These are phyloP conservation scores for Drosophila baimaii DNA, from an alignment of 1,140 invertebrate genomes.

Conservation along the genomic window DNA sequence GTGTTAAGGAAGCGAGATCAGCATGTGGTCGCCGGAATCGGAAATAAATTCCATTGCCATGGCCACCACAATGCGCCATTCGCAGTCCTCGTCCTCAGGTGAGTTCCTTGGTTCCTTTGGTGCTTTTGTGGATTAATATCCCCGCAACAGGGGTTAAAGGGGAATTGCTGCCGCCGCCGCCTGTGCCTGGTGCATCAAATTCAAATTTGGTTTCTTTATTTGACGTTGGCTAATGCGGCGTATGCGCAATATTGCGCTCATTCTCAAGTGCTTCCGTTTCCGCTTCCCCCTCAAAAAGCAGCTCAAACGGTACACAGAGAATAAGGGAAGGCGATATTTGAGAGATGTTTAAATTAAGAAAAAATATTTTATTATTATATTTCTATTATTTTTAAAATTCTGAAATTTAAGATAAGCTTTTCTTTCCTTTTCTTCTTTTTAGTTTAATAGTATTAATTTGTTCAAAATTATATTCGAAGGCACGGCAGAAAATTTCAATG, in stretches of 20 bases:
- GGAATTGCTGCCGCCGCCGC: not conserved
- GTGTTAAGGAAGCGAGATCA: conserved; percentile 42
- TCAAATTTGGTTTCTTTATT: conserved; percentile 42
- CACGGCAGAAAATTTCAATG: too few relatives aligned
- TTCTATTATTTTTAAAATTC: not conserved
- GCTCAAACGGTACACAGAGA: conserved; percentile 3
- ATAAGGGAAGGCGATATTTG: not conserved
- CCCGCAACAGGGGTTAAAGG: not conserved
- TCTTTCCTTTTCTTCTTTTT: not conserved
- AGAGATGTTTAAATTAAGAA: too few relatives aligned
- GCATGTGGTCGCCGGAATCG: conserved; percentile 84
- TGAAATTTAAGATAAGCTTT: not conserved
- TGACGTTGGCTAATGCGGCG: conserved; percentile 46
- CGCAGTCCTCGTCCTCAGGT: conserved; percentile 85
- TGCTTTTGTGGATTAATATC: conserved; percentile 2
- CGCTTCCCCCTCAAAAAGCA: not conserved
- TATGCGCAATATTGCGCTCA: conserved; percentile 63
- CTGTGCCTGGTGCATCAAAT: conserved; percentile 54
- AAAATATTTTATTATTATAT: too few relatives aligned
- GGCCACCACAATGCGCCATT: conserved; percentile 84
- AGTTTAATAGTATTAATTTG: too few relatives aligned
- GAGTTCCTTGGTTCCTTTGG: conserved; percentile 43
- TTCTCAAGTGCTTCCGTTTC: conserved; percentile 53
- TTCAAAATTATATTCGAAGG: not conserved
- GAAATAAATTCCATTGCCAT: conserved; percentile 85